These are phyloP conservation scores for Pseudococcus longispinus DNA, from an alignment of 2,888 invertebrate genomes.

Conservation along the genomic window DNA sequence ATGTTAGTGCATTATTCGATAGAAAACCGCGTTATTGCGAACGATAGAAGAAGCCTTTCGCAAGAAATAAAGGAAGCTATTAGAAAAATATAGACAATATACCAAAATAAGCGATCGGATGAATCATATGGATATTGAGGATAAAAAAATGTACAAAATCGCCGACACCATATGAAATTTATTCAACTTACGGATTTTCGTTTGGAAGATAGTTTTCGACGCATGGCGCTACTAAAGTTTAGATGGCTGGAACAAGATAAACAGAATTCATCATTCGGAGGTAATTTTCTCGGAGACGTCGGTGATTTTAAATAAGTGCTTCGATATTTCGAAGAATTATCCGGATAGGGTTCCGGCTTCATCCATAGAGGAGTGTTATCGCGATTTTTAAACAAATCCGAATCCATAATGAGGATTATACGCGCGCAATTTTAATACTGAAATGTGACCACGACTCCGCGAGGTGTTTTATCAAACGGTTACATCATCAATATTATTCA, in stretches of 20 bases:
- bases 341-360: conserved; percentile 2
- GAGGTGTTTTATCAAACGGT: conserved; percentile 21
- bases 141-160: not conserved
- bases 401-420: not conserved
- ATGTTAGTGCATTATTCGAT: not conserved
- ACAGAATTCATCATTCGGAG: conserved; percentile 9
- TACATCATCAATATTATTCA: conserved; percentile 23
- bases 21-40: not conserved
- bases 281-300: conserved; percentile 33
- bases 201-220: conserved; percentile 48
- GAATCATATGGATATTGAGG: not conserved
- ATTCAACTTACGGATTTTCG: conserved; percentile 46
- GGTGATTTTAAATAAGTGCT: conserved; percentile 44
- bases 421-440: not conserved
- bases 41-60: not conserved
- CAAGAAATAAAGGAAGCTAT: not conserved
- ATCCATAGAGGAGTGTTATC: conserved; percentile 18
- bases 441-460: not conserved
- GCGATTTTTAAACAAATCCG: not conserved
- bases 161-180: conserved; percentile 16
- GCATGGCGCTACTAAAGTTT: conserved; percentile 51
- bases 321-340: conserved; percentile 32
- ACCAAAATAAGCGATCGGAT: not conserved
- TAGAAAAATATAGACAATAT: not conserved
- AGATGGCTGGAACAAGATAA: conserved; percentile 47